Evolutionary conservation across 2,113 vertebrate genomes (phyloP), one percentile per base, ranked within the genome.

Genomic region (Camelus dromedarius): DNA sequence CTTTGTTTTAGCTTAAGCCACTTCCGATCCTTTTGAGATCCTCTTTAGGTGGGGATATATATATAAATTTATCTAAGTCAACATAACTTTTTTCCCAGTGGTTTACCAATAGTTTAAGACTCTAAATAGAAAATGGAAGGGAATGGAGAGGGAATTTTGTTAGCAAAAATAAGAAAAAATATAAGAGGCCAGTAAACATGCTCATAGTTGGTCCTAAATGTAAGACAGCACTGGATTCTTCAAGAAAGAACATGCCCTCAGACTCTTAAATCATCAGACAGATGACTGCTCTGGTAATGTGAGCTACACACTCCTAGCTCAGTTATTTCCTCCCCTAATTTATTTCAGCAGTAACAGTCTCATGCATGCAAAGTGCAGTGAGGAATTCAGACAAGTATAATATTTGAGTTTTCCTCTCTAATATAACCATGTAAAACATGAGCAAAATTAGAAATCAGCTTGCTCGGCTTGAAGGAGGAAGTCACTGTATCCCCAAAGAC

Each of bases 131-230:
- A 93, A 64, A 32, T 87, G 64, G 28, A 88, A 93, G 58, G 66
- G 56, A 88, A 93, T 32, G 58, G 62, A 52, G 42, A 30, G 60
- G 32, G 19, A 83, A 60, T 75, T 52, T 22, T 82, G 52, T 84
- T 73, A 67, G 6, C 89, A 84, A 89, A 93, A 89, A 70, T 52
- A 48, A 77, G 56, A 75, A 62, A 85, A 83, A 72, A 38, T 42
- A 82, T 9, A 92, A 58, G 30, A 50, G 8, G 20, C 38, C 38
- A 32, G 32, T 81, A 76, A 89, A 75, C 26, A 13, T 76, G 28
- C 35, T 95, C 15, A 14, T 32, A 46, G 15, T 67, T 90, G 76
- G 54, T 12, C 58, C 24, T 69, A 11, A 19, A 11, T 35, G n/a
- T 84, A n/a, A 52, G 2, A 46, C 12, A 66, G 54, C 46, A 30